Percentiles rank a stretch among this genome's conserved stretches.
phyloP scores from a whole-genome alignment of 2,888 invertebrate species.

The Lycocerus yunnanus region DNA sequence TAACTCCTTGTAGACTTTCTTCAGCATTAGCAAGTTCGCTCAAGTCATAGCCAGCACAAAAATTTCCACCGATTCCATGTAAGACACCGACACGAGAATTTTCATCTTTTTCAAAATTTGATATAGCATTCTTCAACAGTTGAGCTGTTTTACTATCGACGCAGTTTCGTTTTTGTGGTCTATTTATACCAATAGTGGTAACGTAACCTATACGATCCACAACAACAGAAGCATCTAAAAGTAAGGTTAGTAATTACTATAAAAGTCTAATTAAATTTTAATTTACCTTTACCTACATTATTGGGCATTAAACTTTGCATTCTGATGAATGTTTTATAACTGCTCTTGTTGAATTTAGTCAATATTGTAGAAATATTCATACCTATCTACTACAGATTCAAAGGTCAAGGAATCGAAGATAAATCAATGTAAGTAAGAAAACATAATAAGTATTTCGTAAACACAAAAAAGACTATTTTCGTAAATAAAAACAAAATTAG shows the following conservation, averaged over 20 bases:
- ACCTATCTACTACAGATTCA: too few species aligned
- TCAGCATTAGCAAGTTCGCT: conserved; percentile 65
- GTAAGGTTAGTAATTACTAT: neutral
- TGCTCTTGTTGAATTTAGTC: neutral
- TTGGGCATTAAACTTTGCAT: neutral
- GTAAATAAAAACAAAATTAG: too few species aligned
- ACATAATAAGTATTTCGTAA: too few species aligned
- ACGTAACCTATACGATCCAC: conserved; percentile 68
- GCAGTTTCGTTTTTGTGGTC: conserved; percentile 82
- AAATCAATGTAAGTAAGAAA: too few species aligned
- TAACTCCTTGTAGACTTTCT: neutral
- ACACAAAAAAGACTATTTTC: too few species aligned
- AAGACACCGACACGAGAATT: conserved; percentile 75
- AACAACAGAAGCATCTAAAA: conserved; percentile 33
- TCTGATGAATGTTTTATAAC: neutral
- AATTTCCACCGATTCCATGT: conserved; percentile 90
- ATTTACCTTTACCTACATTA: neutral
- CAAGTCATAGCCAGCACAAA: conserved; percentile 91
- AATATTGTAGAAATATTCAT: neutral
- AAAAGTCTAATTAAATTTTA: neutral
- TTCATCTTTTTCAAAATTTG: conserved; percentile 78
- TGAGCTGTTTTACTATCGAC: conserved; percentile 72
- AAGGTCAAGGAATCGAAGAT: too few species aligned
- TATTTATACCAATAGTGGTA: conserved; percentile 84
- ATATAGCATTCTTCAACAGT: conserved; percentile 72